Base-by-base conservation (phyloP, 1,140 invertebrate species). In the Gryon sp. region DNA sequence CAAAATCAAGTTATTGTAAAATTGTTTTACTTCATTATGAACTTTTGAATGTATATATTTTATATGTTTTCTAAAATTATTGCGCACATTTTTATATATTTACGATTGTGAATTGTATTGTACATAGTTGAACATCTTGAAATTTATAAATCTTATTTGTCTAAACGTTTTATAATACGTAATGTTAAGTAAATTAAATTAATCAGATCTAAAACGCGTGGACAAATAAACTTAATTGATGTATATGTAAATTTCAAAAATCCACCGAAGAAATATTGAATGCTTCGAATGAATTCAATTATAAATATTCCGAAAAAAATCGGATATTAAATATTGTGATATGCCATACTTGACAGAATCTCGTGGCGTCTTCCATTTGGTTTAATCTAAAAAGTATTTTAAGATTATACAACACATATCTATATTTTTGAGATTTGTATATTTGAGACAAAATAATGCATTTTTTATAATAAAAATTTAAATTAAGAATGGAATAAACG, bases 361-460 rank as follows among this genome's bases (percentile, higher is more conserved):
- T 55, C 15, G n/a, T 14, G 22, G 7, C 28, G 28, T 41, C 52
- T 55, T 55, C 52, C 52, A 41, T 19, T 36, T 52, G 7, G 7
- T 4, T 3, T 24, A 24, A 4, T 24, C 7, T 12, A 2, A 20
- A 45, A 59, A 43, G 24, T 45, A 60, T 60, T 60, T 20, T 59
- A 59, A 45, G 12, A 45, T 45, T 38, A 5, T n/a, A 53, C 8
- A n/a, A 50, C 4, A 16, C 24, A 9, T 1, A 26, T 41, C n/a
- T 62, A 53, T 28, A 22, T 57, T 52, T 69, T 50, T 69, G 8
- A 57, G 24, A 43, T 18, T 19, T 16, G 3, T 57, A 4, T 28
- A 38, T 53, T 38, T 40, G 40, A 55, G 26, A 24, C 12, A 38
- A 24, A 5, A 11, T 19, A 12, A 11, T 15, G 14, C 14, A 14